A percentile compares a stretch with the other conserved stretches of the same genome.
Evolutionary conservation across 1,140 invertebrate genomes (phyloP).

Genomic region (Drosophila paulistorum): DNA sequence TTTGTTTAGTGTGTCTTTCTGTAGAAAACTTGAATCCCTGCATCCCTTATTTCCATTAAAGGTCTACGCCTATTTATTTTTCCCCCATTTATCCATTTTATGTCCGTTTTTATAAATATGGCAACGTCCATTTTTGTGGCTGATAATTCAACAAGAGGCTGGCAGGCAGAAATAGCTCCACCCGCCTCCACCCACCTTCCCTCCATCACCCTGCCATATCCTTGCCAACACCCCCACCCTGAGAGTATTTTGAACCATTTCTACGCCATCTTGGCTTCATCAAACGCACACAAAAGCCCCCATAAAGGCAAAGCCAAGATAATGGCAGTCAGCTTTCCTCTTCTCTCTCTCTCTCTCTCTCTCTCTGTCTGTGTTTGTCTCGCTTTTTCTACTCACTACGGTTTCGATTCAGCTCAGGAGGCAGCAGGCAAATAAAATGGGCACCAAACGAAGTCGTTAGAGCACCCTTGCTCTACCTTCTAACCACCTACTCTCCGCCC

Average conservation of each 20-base stretch:
- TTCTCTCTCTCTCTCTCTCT: not conserved
- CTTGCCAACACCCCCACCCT: conserved; percentile 10
- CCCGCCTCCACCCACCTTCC: conserved; percentile 29
- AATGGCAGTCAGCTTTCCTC: conserved; percentile 50
- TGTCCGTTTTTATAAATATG: conserved; percentile 63
- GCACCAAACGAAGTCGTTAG: conserved; percentile 77
- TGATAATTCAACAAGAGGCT: conserved; percentile 70
- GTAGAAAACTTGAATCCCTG: conserved; percentile 1
- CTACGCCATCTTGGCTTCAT: conserved; percentile 79
- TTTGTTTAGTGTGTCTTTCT: not conserved
- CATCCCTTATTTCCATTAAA: conserved; percentile 7
- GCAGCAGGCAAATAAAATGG: conserved; percentile 76
- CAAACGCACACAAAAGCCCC: conserved; percentile 80
- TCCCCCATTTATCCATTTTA: conserved; percentile 36
- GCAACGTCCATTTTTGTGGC: conserved; percentile 80
- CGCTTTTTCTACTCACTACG: conserved; percentile 11
- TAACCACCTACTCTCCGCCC: conserved; percentile 15
- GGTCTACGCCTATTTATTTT: not conserved
- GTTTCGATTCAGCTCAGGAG: conserved; percentile 24
- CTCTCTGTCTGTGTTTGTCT: not conserved
- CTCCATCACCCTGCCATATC: not conserved
- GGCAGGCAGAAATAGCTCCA: conserved; percentile 37
- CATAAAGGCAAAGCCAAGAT: conserved; percentile 81
- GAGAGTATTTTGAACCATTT: conserved; percentile 53
- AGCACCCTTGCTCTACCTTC: conserved; percentile 35